phyloP scores from a whole-genome alignment of 35 echinoderm and acorn worm species.

The Lytechinus pictus region DNA sequence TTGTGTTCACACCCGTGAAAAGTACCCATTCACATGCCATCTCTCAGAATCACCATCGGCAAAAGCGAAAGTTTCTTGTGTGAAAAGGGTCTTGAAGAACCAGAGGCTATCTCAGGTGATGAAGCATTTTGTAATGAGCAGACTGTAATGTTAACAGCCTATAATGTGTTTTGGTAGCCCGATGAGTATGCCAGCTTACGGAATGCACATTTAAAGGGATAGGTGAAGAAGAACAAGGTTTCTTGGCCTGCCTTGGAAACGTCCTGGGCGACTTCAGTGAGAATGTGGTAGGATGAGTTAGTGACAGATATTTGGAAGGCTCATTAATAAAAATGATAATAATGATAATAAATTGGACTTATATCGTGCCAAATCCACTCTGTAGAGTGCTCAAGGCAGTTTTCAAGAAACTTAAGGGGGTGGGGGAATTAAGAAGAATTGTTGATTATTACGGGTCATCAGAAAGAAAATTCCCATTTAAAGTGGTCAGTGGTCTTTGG shows the following conservation, averaged over 20 bases:
- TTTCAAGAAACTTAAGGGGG: no score
- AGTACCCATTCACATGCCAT: no score
- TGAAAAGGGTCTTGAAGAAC: background rate
- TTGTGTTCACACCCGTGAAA: no score
- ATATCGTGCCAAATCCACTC: no score
- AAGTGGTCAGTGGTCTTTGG: background rate
- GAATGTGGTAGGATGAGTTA: background rate
- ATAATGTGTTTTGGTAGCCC: background rate
- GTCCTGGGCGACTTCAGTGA: background rate
- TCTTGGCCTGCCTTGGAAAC: background rate
- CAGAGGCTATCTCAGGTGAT: background rate
- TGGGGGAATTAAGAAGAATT: no score
- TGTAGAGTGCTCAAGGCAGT: no score
- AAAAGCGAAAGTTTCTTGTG: no score
- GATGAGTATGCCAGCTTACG: background rate
- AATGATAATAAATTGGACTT: no score
- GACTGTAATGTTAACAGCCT: slow-evolving; percentile 2
- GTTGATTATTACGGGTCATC: no score
- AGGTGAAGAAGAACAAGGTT: background rate
- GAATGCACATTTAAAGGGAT: background rate
- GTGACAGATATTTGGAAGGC: background rate
- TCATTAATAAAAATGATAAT: background rate
- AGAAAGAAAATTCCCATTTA: no score
- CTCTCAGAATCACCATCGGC: no score
- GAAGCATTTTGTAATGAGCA: slow-evolving; percentile 3